Conservation (phyloP, 2,113 vertebrate genomes). For the Tragelaphus scriptus region DNA sequence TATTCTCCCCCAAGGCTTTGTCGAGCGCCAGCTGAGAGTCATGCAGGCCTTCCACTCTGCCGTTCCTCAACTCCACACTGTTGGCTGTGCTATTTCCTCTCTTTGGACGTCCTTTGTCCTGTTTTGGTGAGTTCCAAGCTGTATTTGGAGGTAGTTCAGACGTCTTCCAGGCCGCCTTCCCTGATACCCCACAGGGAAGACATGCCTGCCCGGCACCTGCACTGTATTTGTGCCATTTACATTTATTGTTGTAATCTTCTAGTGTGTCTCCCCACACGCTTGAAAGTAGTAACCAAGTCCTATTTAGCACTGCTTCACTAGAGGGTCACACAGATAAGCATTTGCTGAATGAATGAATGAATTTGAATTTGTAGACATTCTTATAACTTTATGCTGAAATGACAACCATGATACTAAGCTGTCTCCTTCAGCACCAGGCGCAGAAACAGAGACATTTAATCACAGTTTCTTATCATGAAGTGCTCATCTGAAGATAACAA, state of each 20-base stretch:
- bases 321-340: neutral
- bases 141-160: neutral
- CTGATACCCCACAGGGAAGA: neutral
- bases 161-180: neutral
- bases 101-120: neutral
- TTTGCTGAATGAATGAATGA: neutral
- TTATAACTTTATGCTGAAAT: neutral
- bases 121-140: neutral
- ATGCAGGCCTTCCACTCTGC: neutral
- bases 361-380: neutral
- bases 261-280: rapidly evolving
- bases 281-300: neutral
- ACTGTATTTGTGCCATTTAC: neutral
- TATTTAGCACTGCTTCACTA: neutral
- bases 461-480: no score
- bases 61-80: neutral
- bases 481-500: neutral
- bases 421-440: neutral
- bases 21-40: neutral
- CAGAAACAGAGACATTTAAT: neutral
- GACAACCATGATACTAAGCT: no score
- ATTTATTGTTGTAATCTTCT: neutral
- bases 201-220: rapidly evolving
- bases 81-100: neutral
- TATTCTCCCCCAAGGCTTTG: neutral